Evolutionary conservation across 2,113 vertebrate species (phyloP).

Genomic region (Oryzias celebensis): DNA sequence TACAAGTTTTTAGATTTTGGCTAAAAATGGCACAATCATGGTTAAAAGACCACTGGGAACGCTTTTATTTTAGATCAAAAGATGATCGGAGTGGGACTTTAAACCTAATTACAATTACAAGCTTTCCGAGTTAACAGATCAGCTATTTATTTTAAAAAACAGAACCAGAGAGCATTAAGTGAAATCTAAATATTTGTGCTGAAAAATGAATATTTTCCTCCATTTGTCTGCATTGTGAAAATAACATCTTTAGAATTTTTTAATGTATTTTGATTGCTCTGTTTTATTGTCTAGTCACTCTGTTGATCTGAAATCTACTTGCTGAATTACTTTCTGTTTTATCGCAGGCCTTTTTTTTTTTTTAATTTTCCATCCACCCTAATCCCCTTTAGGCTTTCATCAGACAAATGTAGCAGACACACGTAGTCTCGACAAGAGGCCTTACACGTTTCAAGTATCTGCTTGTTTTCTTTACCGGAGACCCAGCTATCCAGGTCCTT

Average conservation of each 20-base stretch:
- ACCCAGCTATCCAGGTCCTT: not conserved
- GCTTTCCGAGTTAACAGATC: too few relatives aligned
- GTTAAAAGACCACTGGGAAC: too few relatives aligned
- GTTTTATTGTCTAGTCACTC: constrained; percentile 33
- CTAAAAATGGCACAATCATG: too few relatives aligned
- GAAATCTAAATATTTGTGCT: too few relatives aligned
- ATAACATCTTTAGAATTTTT: constrained; percentile 22
- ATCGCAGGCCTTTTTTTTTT: constrained; percentile 53
- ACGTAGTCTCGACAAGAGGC: constrained; percentile 65
- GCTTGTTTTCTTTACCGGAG: constrained; percentile 19
- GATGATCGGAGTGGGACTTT: too few relatives aligned
- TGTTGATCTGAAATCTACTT: constrained; percentile 61
- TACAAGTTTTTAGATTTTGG: too few relatives aligned
- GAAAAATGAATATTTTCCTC: too few relatives aligned
- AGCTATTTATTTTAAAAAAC: too few relatives aligned
- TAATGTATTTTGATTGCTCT: constrained; percentile 32
- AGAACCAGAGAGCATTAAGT: too few relatives aligned
- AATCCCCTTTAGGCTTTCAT: constrained; percentile 33
- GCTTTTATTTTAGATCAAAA: too few relatives aligned
- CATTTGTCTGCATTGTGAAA: not conserved
- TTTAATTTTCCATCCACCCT: constrained; percentile 57
- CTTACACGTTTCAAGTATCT: constrained; percentile 33
- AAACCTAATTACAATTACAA: too few relatives aligned
- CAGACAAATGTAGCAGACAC: constrained; percentile 58
- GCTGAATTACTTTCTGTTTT: constrained; percentile 38